Base-by-base conservation (phyloP, 2,797 vertebrate genomes). In the Sciurus vulgaris region DNA sequence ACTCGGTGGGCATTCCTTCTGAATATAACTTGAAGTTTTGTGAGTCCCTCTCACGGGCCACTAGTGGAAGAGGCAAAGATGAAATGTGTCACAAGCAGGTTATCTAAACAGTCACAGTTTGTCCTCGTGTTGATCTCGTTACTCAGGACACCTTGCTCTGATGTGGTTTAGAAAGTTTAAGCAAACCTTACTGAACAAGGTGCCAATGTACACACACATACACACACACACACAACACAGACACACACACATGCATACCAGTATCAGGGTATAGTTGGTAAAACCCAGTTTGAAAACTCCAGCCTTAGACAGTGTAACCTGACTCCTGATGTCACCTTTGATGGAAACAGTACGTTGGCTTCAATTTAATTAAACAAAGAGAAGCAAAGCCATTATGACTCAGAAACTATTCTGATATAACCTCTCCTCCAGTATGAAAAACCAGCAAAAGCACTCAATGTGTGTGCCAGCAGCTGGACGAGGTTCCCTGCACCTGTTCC, bases 301-400 rank as follows among this genome's bases (percentile, higher is more conserved):
- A 22, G 38, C 5, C 51, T 44, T 2, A 7, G 35, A 11, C 69
- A 8, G 5, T 1, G 67, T 20, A 44, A 77, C 6, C 24, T 26
- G 85, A 74, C 33, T 15, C 90, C 90, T 10, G 20, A 76, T 26
- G 96, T 95, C 90, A 56, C 73, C 70, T 88, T 10, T 76, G n/a
- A 67, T n/a, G 94, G 67, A 91, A 41, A 95, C 10, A 72, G 54
- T 11, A 13, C 13, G n/a, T 1, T 74, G 47, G 59, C 41, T 92
- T 82, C 72, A 4, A 67, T 56, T 5, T 54, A 76, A 93, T 73
- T 69, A 89, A 97, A 95, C 61, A 2, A 61, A 79, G 28, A 26
- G 28, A 83, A 94, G 63, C 8, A 86, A 51, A 96, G 78, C 3
- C 67, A 0, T 2, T 17, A 15, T 2, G 1, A 69, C 92, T 96